Conservation (phyloP, 2,113 vertebrate genomes). For the Upupa epops region DNA sequence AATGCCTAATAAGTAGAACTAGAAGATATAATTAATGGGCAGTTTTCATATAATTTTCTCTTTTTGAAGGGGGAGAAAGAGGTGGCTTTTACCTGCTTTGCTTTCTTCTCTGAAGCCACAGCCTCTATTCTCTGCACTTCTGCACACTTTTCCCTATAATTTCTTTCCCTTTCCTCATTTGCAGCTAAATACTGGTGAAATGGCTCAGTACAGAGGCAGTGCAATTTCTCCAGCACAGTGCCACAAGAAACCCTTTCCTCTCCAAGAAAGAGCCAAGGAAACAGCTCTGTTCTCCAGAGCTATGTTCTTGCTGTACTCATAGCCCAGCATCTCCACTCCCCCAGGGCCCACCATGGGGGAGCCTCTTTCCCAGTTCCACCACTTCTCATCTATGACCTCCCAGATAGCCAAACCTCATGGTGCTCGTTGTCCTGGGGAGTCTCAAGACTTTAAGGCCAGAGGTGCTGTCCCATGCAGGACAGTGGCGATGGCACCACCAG, state of each 20-base stretch:
- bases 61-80: constrained; percentile 1
- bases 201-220: background rate
- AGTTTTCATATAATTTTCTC: constrained; percentile 44
- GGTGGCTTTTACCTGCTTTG: background rate
- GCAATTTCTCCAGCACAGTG: background rate
- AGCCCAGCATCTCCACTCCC: accelerated
- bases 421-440: background rate
- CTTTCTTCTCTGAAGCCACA: background rate
- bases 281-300: background rate
- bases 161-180: background rate
- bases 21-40: constrained; percentile 49
- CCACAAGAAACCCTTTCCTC: background rate
- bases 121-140: background rate
- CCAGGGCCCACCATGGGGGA: accelerated
- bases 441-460: accelerated
- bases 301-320: accelerated
- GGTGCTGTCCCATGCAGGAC: background rate
- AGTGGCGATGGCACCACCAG: accelerated
- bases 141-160: background rate
- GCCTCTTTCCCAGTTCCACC: background rate
- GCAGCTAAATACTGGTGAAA: background rate
- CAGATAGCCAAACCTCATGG: background rate
- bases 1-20: constrained; percentile 59
- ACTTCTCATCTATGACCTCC: background rate
- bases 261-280: background rate